phyloP scores from a whole-genome alignment of 2,888 invertebrate species.

The Drosophila emarginata region DNA sequence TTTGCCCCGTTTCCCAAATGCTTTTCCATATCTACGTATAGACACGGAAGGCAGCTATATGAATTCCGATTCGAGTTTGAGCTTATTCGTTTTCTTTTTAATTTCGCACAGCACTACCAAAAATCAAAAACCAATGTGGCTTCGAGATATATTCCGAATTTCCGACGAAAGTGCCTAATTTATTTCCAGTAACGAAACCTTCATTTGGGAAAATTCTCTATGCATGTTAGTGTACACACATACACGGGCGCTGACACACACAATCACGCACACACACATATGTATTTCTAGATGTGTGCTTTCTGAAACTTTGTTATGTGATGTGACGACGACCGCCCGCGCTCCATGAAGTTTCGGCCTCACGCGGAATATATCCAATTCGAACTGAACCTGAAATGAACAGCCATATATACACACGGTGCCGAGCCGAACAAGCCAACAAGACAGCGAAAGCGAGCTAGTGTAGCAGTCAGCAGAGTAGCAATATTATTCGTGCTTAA shows the following conservation, averaged over 20 bases:
- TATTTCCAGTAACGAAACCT: constrained; percentile 22
- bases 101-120: background rate
- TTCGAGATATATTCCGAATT: background rate
- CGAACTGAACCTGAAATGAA: constrained; percentile 55
- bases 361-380: constrained; percentile 62
- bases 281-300: constrained; percentile 32
- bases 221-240: constrained; percentile 27
- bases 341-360: constrained; percentile 59
- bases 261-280: constrained; percentile 28
- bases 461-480: constrained; percentile 10
- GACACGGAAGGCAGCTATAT: background rate
- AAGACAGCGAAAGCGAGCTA: background rate
- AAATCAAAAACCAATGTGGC: background rate
- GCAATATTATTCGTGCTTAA: constrained; percentile 11
- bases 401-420: constrained; percentile 16
- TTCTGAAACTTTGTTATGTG: constrained; percentile 46
- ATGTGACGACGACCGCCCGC: constrained; percentile 40
- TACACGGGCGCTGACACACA: constrained; percentile 20
- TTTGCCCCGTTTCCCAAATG: constrained; percentile 2
- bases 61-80: background rate
- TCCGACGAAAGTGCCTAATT: constrained; percentile 10
- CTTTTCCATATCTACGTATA: constrained; percentile 7
- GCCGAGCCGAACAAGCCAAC: constrained; percentile 8
- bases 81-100: background rate
- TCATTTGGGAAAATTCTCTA: constrained; percentile 37